Conservation (phyloP, 1,140 invertebrate genomes). For the Riptortus pedestris region DNA sequence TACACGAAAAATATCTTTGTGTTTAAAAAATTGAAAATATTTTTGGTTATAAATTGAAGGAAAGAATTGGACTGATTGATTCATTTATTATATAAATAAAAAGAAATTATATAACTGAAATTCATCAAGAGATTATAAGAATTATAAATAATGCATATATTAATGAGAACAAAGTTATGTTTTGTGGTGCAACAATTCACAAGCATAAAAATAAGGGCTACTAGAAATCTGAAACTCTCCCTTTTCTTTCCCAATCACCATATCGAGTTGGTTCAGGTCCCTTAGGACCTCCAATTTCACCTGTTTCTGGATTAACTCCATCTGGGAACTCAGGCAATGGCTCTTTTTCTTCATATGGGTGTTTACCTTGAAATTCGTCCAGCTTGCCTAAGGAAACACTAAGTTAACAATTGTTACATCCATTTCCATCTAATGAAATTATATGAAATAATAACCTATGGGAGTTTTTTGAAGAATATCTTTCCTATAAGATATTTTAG, state of each 20-base stretch:
- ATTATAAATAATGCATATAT: too few relatives aligned
- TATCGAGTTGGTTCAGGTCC: conserved; percentile 98
- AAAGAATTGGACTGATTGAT: too few relatives aligned
- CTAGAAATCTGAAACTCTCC: conserved; percentile 90
- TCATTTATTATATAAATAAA: too few relatives aligned
- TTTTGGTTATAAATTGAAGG: too few relatives aligned
- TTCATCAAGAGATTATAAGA: too few relatives aligned
- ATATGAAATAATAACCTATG: conserved; percentile 23
- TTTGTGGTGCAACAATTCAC: too few relatives aligned
- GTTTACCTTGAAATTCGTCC: conserved; percentile 53
- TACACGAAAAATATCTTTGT: too few relatives aligned
- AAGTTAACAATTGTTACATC: conserved; percentile 4
- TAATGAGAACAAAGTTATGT: too few relatives aligned
- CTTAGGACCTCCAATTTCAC: conserved; percentile 85
- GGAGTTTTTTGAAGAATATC: conserved; percentile 24
- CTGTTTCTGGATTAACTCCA: conserved; percentile 81
- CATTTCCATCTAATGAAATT: neutral
- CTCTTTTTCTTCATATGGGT: conserved; percentile 72
- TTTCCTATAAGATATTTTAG: neutral
- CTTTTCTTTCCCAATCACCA: conserved; percentile 99
- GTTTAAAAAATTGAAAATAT: too few relatives aligned
- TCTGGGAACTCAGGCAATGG: conserved; percentile 76
- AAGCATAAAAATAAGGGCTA: too few relatives aligned
- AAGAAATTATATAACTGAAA: too few relatives aligned
- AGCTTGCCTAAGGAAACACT: conserved; percentile 44